Conservation (phyloP, 1,140 invertebrate species). For the Macrocentrus cingulum region DNA sequence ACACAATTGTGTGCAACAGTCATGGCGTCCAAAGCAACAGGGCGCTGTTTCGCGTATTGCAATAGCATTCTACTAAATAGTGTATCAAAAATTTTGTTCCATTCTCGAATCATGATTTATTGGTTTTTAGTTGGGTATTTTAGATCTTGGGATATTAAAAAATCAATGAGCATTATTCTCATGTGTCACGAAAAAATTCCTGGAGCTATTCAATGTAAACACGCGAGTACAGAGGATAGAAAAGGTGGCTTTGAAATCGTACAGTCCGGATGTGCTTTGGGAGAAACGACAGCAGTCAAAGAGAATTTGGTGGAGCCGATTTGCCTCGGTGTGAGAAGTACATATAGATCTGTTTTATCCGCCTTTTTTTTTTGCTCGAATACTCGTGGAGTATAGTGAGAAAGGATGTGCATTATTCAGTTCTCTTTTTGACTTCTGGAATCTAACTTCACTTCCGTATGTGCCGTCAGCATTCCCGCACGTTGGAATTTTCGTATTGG, state of each 20-base stretch:
- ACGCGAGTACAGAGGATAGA: conserved; percentile 9
- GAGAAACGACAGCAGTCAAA: conserved; percentile 16
- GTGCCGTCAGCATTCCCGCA: no score
- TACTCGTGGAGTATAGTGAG: neutral
- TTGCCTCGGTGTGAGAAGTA: conserved; percentile 1
- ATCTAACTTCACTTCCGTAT: no score
- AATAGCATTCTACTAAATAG: no score
- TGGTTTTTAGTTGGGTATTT: no score
- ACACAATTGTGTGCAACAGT: no score
- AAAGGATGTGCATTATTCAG: conserved; percentile 19
- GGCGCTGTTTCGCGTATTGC: no score
- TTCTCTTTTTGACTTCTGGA: conserved; percentile 6
- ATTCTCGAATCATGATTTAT: no score
- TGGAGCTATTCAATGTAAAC: conserved; percentile 5
- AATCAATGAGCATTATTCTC: no score
- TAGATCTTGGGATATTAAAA: no score
- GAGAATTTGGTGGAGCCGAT: conserved; percentile 13
- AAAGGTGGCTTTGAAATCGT: conserved; percentile 4
- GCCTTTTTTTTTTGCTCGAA: neutral
- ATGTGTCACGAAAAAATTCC: neutral
- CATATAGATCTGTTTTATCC: neutral
- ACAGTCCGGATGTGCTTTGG: neutral
- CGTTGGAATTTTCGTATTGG: no score
- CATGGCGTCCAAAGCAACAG: no score
- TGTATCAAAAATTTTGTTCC: no score